These are phyloP conservation scores for Saturnia pavonia DNA, from an alignment of 2,888 invertebrate species.

Conservation along the genomic window DNA sequence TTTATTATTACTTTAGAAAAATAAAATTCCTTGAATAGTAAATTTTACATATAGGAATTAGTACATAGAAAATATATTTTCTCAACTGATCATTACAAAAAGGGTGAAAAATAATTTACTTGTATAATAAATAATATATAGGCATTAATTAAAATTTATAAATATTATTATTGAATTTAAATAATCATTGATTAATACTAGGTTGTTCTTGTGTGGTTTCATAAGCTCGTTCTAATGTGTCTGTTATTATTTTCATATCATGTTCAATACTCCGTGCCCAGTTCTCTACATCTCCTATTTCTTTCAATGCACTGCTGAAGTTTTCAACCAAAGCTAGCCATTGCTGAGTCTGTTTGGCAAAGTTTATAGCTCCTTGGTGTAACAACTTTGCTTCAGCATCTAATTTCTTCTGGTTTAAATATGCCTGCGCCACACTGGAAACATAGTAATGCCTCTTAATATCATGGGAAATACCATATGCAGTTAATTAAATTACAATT, in stretches of 20 bases:
- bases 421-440: constrained; percentile 97
- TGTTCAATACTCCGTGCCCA: constrained; percentile 98
- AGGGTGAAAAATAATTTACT: neutral
- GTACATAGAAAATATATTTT: too few species aligned
- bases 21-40: too few species aligned
- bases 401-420: constrained; percentile 97
- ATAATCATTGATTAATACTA: constrained; percentile 41
- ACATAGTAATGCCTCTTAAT: constrained; percentile 5
- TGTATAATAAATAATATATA: neutral
- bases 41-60: too few species aligned
- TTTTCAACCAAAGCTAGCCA: constrained; percentile 96
- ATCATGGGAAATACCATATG: too few species aligned
- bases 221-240: constrained; percentile 96
- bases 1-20: too few species aligned
- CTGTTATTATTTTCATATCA: constrained; percentile 96
- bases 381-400: constrained; percentile 98
- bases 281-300: constrained; percentile 99
- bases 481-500: too few species aligned
- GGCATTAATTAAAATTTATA: neutral
- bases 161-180: neutral
- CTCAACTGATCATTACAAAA: too few species aligned
- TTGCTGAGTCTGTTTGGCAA: constrained; percentile 97
- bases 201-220: constrained; percentile 83
- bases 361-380: constrained; percentile 95
- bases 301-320: constrained; percentile 94